Evolutionary conservation across 2,888 invertebrate genomes (phyloP).

Genomic region (Frankliniella fusca): DNA sequence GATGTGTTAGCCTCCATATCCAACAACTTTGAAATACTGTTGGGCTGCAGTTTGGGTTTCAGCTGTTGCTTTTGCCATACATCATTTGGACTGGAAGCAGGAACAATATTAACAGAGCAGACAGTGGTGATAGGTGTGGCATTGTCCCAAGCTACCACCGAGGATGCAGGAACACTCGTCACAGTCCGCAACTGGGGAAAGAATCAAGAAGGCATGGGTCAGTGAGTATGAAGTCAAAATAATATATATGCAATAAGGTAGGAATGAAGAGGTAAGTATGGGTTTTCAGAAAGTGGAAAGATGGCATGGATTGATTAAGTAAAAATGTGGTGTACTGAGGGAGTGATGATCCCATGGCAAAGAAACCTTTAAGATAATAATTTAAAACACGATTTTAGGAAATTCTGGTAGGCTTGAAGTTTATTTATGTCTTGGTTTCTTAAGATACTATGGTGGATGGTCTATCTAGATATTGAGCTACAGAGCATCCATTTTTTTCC

Average conservation of each 20-base stretch:
- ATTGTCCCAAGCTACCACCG: constrained; percentile 15
- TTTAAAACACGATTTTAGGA: no score
- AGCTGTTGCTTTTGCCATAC: constrained; percentile 14
- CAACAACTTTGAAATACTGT: constrained; percentile 2
- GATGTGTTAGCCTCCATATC: background rate
- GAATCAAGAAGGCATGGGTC: constrained; percentile 3
- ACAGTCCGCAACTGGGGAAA: constrained; percentile 24
- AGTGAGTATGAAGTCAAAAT: background rate
- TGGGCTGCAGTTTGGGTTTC: background rate
- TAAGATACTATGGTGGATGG: background rate
- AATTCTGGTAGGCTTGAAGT: no score
- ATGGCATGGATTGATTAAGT: no score
- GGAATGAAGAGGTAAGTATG: background rate
- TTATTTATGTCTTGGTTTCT: no score
- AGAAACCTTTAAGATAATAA: background rate
- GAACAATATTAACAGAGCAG: background rate
- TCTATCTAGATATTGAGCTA: background rate
- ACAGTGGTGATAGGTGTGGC: constrained; percentile 10
- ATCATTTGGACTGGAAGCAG: constrained; percentile 9
- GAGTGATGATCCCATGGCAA: no score
- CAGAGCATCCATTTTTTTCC: background rate
- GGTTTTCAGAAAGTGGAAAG: no score
- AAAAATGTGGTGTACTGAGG: no score
- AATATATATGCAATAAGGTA: background rate
- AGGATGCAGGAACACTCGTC: constrained; percentile 6